Percentiles rank a stretch among this genome's conserved stretches.
phyloP scores from a whole-genome alignment of 2,797 vertebrate species.

The Melanogrammus aeglefinus region DNA sequence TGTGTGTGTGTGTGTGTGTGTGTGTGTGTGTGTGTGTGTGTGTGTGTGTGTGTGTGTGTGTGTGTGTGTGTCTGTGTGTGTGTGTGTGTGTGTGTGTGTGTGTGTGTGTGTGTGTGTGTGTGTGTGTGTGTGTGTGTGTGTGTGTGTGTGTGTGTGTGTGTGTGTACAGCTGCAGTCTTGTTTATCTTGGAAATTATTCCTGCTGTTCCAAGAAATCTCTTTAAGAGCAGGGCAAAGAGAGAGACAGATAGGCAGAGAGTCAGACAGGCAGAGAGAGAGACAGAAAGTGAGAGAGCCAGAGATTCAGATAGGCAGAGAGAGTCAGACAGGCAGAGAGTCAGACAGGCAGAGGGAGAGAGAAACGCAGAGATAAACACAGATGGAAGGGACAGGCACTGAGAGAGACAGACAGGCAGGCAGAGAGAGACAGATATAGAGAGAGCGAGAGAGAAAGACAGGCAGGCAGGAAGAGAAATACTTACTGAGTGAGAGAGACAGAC shows the following conservation, averaged over 20 bases:
- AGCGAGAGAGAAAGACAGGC: neutral
- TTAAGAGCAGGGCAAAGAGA: neutral
- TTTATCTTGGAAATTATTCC: slow-evolving; percentile 57
- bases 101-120: slow-evolving; percentile 28
- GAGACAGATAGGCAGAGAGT: neutral
- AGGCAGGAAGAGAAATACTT: too few relatives aligned
- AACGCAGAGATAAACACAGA: neutral
- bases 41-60: slow-evolving; percentile 7
- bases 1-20: slow-evolving; percentile 30
- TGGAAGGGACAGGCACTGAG: neutral
- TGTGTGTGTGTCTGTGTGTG: neutral
- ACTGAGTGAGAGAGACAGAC: neutral
- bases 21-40: slow-evolving; percentile 23
- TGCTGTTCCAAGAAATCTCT: slow-evolving; percentile 52
- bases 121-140: slow-evolving; percentile 28
- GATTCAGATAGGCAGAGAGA: neutral
- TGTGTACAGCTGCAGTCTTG: slow-evolving; percentile 50
- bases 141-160: slow-evolving; percentile 25
- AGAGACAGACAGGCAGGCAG: slow-evolving; percentile 10
- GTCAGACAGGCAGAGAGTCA: slow-evolving; percentile 12
- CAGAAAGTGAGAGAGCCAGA: neutral
- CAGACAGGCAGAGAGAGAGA: neutral
- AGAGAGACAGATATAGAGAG: neutral
- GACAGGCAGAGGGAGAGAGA: slow-evolving; percentile 1
- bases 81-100: slow-evolving; percentile 10